These are phyloP conservation scores for Folsomia manolachei DNA, from an alignment of 2,888 invertebrate genomes.

Conservation along the genomic window DNA sequence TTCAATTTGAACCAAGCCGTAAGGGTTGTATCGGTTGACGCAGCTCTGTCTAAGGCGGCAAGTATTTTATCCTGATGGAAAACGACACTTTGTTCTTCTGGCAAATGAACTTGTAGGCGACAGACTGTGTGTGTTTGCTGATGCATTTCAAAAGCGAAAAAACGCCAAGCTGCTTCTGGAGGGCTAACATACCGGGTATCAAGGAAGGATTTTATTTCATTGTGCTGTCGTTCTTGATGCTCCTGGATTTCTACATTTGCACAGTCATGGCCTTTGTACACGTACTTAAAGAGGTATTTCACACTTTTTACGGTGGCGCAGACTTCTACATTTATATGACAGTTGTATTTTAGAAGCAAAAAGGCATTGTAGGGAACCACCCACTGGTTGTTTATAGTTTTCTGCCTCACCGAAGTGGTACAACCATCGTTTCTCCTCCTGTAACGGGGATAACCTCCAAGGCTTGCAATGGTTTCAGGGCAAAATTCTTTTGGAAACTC, in stretches of 20 bases:
- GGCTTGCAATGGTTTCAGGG: too few relatives aligned
- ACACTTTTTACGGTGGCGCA: slow-evolving; percentile 35
- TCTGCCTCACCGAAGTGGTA: too few relatives aligned
- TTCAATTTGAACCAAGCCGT: slow-evolving; percentile 50
- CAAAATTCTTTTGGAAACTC: too few relatives aligned
- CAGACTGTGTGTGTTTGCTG: slow-evolving; percentile 52
- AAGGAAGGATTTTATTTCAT: slow-evolving; percentile 52
- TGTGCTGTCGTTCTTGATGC: too few relatives aligned
- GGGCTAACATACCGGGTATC: slow-evolving; percentile 52
- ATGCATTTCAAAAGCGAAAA: slow-evolving; percentile 51
- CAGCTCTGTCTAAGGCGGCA: slow-evolving; percentile 27
- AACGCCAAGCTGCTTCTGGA: slow-evolving; percentile 52
- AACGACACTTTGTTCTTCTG: slow-evolving; percentile 43
- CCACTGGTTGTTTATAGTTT: slow-evolving; percentile 53
- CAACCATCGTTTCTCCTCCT: too few relatives aligned
- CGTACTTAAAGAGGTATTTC: slow-evolving; percentile 49
- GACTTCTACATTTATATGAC: slow-evolving; percentile 54
- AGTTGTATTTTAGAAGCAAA: slow-evolving; percentile 51
- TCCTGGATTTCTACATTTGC: slow-evolving; percentile 15
- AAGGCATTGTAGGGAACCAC: slow-evolving; percentile 54
- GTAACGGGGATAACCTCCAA: too few relatives aligned
- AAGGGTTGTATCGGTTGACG: slow-evolving; percentile 38
- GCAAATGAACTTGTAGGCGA: slow-evolving; percentile 53
- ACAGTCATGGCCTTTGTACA: slow-evolving; percentile 49
- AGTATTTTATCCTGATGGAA: slow-evolving; percentile 40